Evolutionary conservation across 2,113 vertebrate species (phyloP).

Genomic region (Synchiropus splendidus): DNA sequence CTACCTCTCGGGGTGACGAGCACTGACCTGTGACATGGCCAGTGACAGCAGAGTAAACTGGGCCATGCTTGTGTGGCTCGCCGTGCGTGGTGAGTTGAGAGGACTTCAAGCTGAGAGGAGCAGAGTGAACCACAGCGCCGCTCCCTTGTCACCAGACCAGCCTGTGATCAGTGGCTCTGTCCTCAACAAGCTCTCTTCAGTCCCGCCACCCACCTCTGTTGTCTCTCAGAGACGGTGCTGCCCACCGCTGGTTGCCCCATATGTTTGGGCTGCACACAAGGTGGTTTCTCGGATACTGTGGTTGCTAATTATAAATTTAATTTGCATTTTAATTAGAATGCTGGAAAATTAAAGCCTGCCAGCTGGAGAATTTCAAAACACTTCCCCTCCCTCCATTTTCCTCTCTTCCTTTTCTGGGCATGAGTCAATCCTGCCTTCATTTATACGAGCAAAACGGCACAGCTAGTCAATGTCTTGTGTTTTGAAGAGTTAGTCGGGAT

Average conservation of each 20-base stretch:
- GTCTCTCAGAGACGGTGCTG: constrained; percentile 54
- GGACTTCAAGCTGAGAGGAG: constrained; percentile 44
- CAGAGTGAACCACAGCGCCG: constrained; percentile 28
- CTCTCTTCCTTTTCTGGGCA: constrained; percentile 31
- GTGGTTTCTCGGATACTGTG: constrained; percentile 96
- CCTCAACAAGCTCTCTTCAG: constrained; percentile 38
- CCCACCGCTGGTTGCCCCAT: constrained; percentile 80
- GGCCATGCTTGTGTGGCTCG: constrained; percentile 27
- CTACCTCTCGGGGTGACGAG: constrained; percentile 70
- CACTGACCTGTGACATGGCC: constrained; percentile 83
- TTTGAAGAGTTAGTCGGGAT: no score
- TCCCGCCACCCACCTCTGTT: constrained; percentile 47
- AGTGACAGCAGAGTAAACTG: constrained; percentile 76
- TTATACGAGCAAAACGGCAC: no score
- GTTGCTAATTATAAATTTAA: constrained; percentile 99
- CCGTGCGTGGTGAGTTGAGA: constrained; percentile 58
- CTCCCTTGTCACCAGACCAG: constrained; percentile 25
- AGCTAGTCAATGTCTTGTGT: no score
- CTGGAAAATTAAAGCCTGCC: constrained; percentile 99
- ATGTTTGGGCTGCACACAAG: constrained; percentile 90
- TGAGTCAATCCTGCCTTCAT: constrained; percentile 70
- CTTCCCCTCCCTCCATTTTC: constrained; percentile 51
- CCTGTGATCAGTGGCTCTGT: constrained; percentile 29
- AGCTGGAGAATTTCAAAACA: constrained; percentile 99
- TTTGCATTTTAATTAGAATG: constrained; percentile 99